phyloP scores from a whole-genome alignment of 2,113 vertebrate genomes.

The Triplophysa siluroides region DNA sequence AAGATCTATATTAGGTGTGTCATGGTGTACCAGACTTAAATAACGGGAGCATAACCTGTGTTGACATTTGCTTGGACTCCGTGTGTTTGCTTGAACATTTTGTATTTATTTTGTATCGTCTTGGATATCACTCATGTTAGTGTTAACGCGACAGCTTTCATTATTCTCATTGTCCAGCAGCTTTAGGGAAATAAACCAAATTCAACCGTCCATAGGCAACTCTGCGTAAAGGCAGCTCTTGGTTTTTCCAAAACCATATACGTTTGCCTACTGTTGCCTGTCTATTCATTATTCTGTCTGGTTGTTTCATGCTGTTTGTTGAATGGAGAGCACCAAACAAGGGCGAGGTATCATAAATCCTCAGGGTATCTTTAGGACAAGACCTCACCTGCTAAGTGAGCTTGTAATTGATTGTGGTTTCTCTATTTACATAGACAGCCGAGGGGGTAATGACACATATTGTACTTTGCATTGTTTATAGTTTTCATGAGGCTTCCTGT shows the following conservation, averaged over 20 bases:
- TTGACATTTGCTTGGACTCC: too few relatives aligned
- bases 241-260: too few relatives aligned
- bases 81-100: background rate
- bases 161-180: background rate
- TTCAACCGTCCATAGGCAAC: too few relatives aligned
- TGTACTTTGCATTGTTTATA: constrained; percentile 54
- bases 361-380: background rate
- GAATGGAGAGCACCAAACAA: background rate
- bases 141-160: background rate
- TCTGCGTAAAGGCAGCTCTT: too few relatives aligned
- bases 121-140: background rate
- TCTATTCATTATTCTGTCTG: background rate
- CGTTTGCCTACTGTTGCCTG: background rate
- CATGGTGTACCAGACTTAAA: too few relatives aligned
- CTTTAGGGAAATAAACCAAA: too few relatives aligned
- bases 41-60: too few relatives aligned
- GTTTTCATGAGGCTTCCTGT: constrained; percentile 59
- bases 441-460: background rate
- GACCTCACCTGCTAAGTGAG: background rate
- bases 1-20: background rate
- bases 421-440: background rate
- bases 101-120: background rate
- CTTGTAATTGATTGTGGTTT: background rate
- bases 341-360: background rate
- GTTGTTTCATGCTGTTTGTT: too few relatives aligned